Conservation (phyloP, 2,113 vertebrate species). For the Pelecanus crispus region DNA sequence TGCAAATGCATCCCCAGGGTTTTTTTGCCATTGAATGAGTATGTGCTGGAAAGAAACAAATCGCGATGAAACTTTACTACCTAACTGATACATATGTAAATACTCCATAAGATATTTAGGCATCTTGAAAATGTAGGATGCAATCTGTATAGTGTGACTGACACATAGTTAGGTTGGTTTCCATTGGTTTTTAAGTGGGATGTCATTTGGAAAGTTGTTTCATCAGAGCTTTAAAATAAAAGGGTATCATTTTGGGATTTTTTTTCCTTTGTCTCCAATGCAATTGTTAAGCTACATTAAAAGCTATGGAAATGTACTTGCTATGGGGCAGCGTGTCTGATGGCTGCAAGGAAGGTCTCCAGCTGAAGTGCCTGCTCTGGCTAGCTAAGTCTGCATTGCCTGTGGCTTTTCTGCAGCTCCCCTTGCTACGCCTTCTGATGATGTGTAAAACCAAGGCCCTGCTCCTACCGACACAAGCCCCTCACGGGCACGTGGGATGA, state of each 20-base stretch:
- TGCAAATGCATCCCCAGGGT: constrained; percentile 54
- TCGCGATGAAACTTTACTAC: constrained; percentile 77
- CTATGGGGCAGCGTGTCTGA: background rate
- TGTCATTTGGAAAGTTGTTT: constrained; percentile 77
- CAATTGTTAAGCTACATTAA: background rate
- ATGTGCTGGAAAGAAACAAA: constrained; percentile 68
- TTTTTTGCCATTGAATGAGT: constrained; percentile 67
- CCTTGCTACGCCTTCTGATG: background rate
- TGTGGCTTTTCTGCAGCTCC: background rate
- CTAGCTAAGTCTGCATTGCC: background rate
- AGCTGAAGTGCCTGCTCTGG: background rate
- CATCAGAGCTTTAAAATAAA: constrained; percentile 83
- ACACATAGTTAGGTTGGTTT: constrained; percentile 74
- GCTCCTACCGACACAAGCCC: background rate
- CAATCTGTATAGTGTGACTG: constrained; percentile 73
- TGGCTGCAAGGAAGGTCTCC: background rate
- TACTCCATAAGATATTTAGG: constrained; percentile 69
- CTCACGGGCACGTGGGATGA: fast-evolving
- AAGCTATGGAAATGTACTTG: background rate
- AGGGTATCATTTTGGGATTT: constrained; percentile 70
- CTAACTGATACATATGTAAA: constrained; percentile 81
- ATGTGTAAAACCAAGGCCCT: background rate
- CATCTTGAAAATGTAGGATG: constrained; percentile 69
- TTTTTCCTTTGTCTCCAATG: constrained; percentile 32
- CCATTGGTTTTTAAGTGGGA: constrained; percentile 72